Base-by-base conservation (phyloP, 1,140 invertebrate species). In the Mycetomoellerius zeteki region DNA sequence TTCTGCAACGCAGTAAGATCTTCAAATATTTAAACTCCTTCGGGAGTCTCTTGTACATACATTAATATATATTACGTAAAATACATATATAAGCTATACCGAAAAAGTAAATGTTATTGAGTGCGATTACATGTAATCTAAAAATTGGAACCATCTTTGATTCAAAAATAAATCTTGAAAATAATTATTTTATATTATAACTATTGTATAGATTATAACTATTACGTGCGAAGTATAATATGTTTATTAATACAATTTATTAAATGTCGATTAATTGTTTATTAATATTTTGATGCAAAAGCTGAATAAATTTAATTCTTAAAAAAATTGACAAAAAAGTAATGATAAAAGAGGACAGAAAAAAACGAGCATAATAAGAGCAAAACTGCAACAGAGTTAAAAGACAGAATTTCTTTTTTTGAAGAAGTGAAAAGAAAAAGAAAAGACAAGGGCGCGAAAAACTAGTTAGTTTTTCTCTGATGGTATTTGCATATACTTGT, bases 21-120 rank as follows among this genome's bases (percentile, higher is more conserved):
- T 80, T 93, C 92, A 94, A 94, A 94, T 93, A 94, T 94, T 94
- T 86, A 93, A 91, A 90, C 33, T 80, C 62, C 73, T 78, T 16
- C 77, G 62, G 62, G 47, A 80, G 30, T 76, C 50, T 12, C 71
- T 82, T 58, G 52, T 85, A 85, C 27, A 60, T 62, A 65, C 37
- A 27, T 84, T 84, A 84, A 73, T 84, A 84, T 8, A 19, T 24
- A 84, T 62, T 47, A 50, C 14, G 43, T 75, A 33, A 75, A 75
- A 62, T 50, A 75, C n/a, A 62, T 27, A 56, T 30, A 14, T 16
- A 33, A 30, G 0, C 2, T 75, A 5, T 76, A 43, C 8, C 0
- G 27, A 52, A 16, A 30, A 16, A 30, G 16, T 24, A 24, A 47
- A 54, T 19, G 5, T 16, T 12, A 60, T n/a, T 16, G 16, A 54